phyloP scores from a whole-genome alignment of 2,888 invertebrate genomes.

The Dasysyrphus albostriatus region DNA sequence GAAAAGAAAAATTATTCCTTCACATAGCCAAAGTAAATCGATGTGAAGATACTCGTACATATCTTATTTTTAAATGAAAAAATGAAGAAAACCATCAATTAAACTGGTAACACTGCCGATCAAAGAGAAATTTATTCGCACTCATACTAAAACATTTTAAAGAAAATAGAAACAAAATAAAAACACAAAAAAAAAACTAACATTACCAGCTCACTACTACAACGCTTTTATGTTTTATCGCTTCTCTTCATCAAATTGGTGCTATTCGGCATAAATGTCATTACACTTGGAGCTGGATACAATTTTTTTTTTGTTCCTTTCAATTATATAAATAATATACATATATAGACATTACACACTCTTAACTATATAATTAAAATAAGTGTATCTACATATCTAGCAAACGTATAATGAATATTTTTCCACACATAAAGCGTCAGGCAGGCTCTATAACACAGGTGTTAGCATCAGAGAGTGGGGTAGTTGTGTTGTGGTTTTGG shows the following conservation, averaged over 20 bases:
- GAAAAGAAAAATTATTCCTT: background rate
- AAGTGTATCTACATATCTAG: constrained; percentile 8
- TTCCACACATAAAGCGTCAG: constrained; percentile 1
- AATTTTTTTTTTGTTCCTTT: constrained; percentile 45
- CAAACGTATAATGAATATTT: constrained; percentile 38
- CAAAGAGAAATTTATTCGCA: constrained; percentile 21
- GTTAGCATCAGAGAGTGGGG: constrained; percentile 19
- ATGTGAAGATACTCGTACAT: background rate
- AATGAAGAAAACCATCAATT: background rate
- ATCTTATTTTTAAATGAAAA: background rate
- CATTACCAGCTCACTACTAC: constrained; percentile 30
- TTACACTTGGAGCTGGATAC: constrained; percentile 63
- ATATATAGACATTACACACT: constrained; percentile 48
- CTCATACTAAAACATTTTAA: background rate
- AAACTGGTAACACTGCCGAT: constrained; percentile 22
- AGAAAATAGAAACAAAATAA: constrained; percentile 8
- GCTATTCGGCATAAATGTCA: constrained; percentile 57
- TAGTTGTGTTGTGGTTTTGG: constrained; percentile 15
- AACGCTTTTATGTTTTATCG: constrained; percentile 45
- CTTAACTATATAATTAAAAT: constrained; percentile 59
- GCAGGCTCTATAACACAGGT: constrained; percentile 10
- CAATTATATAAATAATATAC: constrained; percentile 26
- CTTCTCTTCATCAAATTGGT: constrained; percentile 35
- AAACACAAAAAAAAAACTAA: background rate
- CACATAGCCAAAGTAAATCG: background rate